phyloP scores from a whole-genome alignment of 2,888 invertebrate species.

The Cantharis rustica region DNA sequence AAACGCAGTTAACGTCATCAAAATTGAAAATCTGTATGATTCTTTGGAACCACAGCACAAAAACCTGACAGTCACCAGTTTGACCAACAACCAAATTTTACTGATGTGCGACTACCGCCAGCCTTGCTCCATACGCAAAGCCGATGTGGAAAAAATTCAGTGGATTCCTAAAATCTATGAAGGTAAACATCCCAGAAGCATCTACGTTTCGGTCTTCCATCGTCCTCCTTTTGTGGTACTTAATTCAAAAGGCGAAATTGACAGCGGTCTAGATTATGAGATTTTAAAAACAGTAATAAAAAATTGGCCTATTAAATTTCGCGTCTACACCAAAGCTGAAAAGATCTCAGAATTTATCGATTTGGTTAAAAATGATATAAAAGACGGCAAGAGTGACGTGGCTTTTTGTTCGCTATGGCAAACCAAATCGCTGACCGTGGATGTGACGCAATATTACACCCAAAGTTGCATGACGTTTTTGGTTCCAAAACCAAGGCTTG shows the following conservation, averaged over 20 bases:
- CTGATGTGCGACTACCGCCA: background rate
- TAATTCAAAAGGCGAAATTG: background rate
- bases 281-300: background rate
- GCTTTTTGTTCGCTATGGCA: background rate
- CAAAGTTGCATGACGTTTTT: background rate
- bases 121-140: background rate
- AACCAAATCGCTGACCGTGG: background rate
- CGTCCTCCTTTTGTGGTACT: background rate
- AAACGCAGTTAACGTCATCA: background rate
- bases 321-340: background rate
- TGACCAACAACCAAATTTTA: background rate
- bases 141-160: background rate
- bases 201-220: background rate
- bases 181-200: background rate
- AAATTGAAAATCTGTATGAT: background rate
- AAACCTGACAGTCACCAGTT: background rate
- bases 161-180: background rate
- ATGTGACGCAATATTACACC: background rate
- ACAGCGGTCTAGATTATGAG: background rate
- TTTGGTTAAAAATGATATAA: background rate
- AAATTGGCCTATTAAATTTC: background rate
- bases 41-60: background rate
- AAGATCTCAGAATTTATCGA: background rate
- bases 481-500: background rate
- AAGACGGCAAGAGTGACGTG: background rate